Conservation (phyloP, 2,113 vertebrate species). For the Vulpes vulpes region DNA sequence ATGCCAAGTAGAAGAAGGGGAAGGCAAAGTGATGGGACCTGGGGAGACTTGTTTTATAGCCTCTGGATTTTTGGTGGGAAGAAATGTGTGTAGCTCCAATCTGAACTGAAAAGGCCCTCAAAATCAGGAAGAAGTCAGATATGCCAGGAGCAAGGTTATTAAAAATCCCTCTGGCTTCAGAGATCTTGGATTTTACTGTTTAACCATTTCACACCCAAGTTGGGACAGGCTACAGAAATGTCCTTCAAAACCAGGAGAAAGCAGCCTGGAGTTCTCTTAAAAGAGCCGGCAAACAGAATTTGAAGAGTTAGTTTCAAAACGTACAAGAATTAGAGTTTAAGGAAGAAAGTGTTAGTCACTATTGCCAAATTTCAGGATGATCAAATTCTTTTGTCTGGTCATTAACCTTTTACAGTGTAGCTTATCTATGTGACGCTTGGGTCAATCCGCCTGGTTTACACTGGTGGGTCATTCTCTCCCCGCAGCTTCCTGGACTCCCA, state of each 20-base stretch:
- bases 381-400: slow-evolving; percentile 41
- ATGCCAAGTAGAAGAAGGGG: neutral
- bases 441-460: neutral
- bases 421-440: neutral
- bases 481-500: neutral
- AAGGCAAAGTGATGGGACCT: neutral
- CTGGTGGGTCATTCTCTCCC: neutral
- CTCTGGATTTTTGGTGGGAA: neutral
- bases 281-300: neutral
- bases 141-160: neutral
- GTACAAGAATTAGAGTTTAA: neutral
- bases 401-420: neutral
- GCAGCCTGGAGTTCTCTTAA: neutral
- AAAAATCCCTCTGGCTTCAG: neutral
- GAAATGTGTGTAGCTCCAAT: neutral
- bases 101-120: neutral
- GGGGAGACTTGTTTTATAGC: neutral
- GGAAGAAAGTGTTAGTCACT: slow-evolving; percentile 25
- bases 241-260: slow-evolving; percentile 16
- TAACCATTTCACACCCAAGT: neutral
- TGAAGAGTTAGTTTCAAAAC: slow-evolving; percentile 15
- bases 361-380: slow-evolving; percentile 32
- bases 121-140: neutral
- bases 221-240: too few species aligned
- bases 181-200: neutral